A percentile compares a stretch with the other conserved stretches of the same genome.
Conservation (phyloP, 1,140 invertebrate genomes). For the Drosophila melanogaster region Release_6_plus_ISO1_MT NT_037436.4:5914001-5914500, state of each 20-base stretch:
- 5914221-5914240: not conserved
- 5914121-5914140: constrained; percentile 24
- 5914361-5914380: constrained; percentile 56
- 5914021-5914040: constrained; percentile 36
- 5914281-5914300: constrained; percentile 15
- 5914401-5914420: constrained; percentile 34
- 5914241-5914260: not conserved
- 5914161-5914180: not conserved
- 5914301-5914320: not conserved
- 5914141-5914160: constrained; percentile 1
- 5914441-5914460: constrained; percentile 35
- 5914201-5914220: too few relatives aligned
- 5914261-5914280: not conserved
- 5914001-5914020: constrained; percentile 33
- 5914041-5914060: constrained; percentile 16
- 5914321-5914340: not conserved
- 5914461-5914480: constrained; percentile 33
- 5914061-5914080: constrained; percentile 2
- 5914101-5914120: constrained; percentile 22
- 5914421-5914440: constrained; percentile 60
- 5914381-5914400: constrained; percentile 59
- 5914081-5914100: not conserved
- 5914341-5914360: constrained; percentile 18
- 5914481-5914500: constrained; percentile 11
- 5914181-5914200: too few relatives aligned